Percentiles rank a stretch among this genome's conserved stretches.
Evolutionary conservation across 1,140 invertebrate genomes (phyloP).

Genomic region (Macrobrachium nipponense): DNA sequence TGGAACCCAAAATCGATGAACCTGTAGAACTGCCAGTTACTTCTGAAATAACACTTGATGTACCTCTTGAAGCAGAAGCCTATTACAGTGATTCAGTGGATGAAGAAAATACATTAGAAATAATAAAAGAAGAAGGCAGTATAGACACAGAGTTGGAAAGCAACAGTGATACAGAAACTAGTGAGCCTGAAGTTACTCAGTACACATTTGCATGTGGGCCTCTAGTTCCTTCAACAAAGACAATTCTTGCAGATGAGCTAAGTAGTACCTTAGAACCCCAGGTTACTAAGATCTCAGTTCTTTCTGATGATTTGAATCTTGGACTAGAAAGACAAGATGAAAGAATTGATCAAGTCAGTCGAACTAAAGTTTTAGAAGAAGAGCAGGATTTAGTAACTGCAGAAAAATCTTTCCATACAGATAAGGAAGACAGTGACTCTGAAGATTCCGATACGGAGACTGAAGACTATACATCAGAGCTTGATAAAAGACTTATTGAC

Average conservation of each 20-base stretch:
- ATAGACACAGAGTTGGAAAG: constrained; percentile 27
- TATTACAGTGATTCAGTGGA: not conserved
- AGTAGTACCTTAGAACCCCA: constrained; percentile 43
- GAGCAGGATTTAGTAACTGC: not conserved
- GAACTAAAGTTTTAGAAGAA: not conserved
- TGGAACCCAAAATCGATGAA: not conserved
- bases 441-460: constrained; percentile 16
- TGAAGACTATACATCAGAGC: not conserved
- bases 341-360: constrained; percentile 13
- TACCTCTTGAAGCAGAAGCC: not conserved
- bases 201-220: constrained; percentile 50
- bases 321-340: not conserved
- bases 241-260: constrained; percentile 42
- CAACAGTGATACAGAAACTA: constrained; percentile 39
- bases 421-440: constrained; percentile 5
- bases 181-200: constrained; percentile 54
- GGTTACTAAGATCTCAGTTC: constrained; percentile 32
- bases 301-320: constrained; percentile 15
- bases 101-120: constrained; percentile 16
- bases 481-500: not conserved
- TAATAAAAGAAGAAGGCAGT: constrained; percentile 45
- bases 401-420: not conserved
- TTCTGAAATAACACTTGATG: not conserved
- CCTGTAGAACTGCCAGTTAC: not conserved
- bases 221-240: constrained; percentile 23